Percentiles rank a stretch among this genome's conserved stretches.
These are phyloP conservation scores for Dolichotis patagonum DNA, from an alignment of 2,113 vertebrate genomes.

Conservation along the genomic window DNA sequence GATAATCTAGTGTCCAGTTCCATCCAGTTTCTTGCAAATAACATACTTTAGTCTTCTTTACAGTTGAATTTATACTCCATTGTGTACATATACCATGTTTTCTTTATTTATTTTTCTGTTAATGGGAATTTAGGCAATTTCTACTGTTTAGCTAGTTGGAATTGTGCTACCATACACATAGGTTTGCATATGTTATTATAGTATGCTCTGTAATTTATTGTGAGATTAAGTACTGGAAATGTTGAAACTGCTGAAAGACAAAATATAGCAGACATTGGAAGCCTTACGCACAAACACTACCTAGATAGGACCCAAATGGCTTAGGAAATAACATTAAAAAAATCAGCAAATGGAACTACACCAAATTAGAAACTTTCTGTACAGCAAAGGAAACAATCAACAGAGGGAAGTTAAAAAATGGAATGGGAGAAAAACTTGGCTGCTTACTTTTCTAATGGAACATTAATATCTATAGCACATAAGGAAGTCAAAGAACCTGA, in stretches of 20 bases:
- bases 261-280: not conserved
- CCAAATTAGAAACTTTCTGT: not conserved
- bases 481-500: not conserved
- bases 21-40: not conserved
- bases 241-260: not conserved
- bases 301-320: not conserved
- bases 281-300: not conserved
- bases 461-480: not conserved
- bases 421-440: not conserved
- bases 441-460: not conserved
- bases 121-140: not conserved
- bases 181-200: no score
- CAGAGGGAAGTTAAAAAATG: not conserved
- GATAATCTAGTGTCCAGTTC: no score
- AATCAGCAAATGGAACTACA: not conserved
- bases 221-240: not conserved
- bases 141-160: not conserved
- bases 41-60: not conserved
- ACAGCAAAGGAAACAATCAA: not conserved
- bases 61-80: not conserved
- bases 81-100: not conserved
- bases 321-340: not conserved
- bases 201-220: not conserved
- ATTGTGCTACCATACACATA: no score
- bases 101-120: not conserved